phyloP scores from a whole-genome alignment of 2,888 invertebrate species.

The Ornithoptera priamus region DNA sequence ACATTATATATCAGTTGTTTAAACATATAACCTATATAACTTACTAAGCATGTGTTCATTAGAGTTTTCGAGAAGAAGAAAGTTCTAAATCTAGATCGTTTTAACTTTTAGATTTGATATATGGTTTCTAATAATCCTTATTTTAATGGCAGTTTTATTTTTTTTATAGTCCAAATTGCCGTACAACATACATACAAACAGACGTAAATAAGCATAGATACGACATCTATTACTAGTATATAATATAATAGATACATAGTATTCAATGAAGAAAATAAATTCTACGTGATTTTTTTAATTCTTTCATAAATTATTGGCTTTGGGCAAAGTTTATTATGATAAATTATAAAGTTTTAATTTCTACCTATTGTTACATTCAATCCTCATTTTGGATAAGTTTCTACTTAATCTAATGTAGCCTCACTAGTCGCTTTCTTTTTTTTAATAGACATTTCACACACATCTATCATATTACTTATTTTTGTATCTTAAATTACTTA shows the following conservation, averaged over 20 bases:
- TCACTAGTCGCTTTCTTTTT: constrained; percentile 40
- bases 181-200: neutral
- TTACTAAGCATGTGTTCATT: neutral
- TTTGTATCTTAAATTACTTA: neutral
- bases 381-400: constrained; percentile 2
- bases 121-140: neutral
- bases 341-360: no score
- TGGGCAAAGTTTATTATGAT: neutral
- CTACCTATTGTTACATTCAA: no score
- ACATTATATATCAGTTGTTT: neutral
- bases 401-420: constrained; percentile 32
- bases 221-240: neutral
- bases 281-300: neutral
- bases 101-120: neutral
- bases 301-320: neutral
- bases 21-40: neutral
- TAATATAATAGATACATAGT: neutral
- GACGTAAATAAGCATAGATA: neutral
- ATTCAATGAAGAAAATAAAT: neutral
- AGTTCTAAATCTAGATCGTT: neutral
- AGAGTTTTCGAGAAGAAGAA: neutral
- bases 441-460: constrained; percentile 6
- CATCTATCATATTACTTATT: neutral
- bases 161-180: neutral
- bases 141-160: neutral